Base-by-base conservation (phyloP, 1,140 invertebrate species). In the Brachionus koreanus region DNA sequence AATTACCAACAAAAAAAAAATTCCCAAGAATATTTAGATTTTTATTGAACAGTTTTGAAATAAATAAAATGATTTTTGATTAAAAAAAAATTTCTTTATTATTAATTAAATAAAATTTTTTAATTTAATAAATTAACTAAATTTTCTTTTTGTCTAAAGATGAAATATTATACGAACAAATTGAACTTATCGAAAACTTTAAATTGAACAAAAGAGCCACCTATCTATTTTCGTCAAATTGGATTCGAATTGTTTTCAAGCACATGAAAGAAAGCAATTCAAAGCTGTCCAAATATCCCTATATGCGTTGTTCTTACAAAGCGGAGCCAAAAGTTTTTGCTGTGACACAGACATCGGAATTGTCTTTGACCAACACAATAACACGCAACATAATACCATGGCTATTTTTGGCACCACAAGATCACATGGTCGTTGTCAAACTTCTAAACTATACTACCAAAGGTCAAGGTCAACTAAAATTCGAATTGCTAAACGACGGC, bases 181-280 rank as follows among this genome's bases (percentile, higher is more conserved):
- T 23, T 9, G 69, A 74, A 19, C 39, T 74, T 3, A 74, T 74
- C 12, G 69, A 74, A 74, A 74, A 74, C 19, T 74, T 46, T 29
- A 74, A 33, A 46, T 7, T 74, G 12, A 49, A 74, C 25, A 74
- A 46, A 49, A 74, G 46, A 74, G 19, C 23, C 0, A 25, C 69
- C 3, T 74, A 74, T 29, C 25, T 74, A n/a, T 74, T 74, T 39
- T 74, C 69, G 5, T 74, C 69, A 25, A 74, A 74, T 25, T 46
- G 42, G 42, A 74, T 74, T 25, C 69, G 69, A 23, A 19, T 74
- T 6, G 23, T 33, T 12, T 74, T 74, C 23, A 74, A 74, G 25
- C 69, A 74, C 19, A 74, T 74, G 69, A 74, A 74, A 74, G 69
- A 74, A n/a, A 74, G 25, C 69, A 74, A 74, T 42, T 16, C 69